These are phyloP conservation scores for Dendrocopos noguchii DNA, from an alignment of 2,113 vertebrate genomes.

Conservation along the genomic window DNA sequence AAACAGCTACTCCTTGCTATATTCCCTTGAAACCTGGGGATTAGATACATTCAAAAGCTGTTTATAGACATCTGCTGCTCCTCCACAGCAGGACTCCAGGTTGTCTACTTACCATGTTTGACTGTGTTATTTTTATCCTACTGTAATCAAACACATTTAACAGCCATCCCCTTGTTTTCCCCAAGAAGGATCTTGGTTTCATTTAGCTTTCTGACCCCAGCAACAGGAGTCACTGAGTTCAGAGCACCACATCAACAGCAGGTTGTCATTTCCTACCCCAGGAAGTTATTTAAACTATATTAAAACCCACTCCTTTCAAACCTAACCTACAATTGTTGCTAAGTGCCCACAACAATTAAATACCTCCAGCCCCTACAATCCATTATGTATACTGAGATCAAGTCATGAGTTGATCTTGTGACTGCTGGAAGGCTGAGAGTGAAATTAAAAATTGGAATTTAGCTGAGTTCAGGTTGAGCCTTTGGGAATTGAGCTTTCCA, in stretches of 20 bases:
- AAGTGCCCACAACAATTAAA: conserved; percentile 26
- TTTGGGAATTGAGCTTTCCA: conserved; percentile 32
- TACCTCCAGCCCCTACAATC: conserved; percentile 24
- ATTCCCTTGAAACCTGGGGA: background rate
- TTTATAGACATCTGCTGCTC: conserved; percentile 25
- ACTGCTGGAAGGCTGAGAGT: conserved; percentile 54
- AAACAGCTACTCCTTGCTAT: background rate
- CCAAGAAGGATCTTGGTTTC: background rate
- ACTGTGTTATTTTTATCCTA: conserved; percentile 47
- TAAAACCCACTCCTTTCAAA: background rate
- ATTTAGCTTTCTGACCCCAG: conserved; percentile 16
- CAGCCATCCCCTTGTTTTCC: background rate
- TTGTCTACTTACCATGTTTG: background rate
- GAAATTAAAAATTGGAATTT: conserved; percentile 48
- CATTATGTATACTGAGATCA: conserved; percentile 43
- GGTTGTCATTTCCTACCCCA: conserved; percentile 39
- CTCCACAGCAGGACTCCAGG: conserved; percentile 19
- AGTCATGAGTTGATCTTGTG: conserved; percentile 58
- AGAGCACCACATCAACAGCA: conserved; percentile 31
- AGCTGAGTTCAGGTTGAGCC: conserved; percentile 15
- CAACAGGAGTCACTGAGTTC: background rate
- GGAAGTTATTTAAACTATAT: conserved; percentile 49
- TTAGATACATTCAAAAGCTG: background rate
- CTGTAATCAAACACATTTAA: conserved; percentile 22
- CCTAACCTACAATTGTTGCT: conserved; percentile 14